Conservation (phyloP, 1,140 invertebrate species). For the Anoplophora glabripennis region DNA sequence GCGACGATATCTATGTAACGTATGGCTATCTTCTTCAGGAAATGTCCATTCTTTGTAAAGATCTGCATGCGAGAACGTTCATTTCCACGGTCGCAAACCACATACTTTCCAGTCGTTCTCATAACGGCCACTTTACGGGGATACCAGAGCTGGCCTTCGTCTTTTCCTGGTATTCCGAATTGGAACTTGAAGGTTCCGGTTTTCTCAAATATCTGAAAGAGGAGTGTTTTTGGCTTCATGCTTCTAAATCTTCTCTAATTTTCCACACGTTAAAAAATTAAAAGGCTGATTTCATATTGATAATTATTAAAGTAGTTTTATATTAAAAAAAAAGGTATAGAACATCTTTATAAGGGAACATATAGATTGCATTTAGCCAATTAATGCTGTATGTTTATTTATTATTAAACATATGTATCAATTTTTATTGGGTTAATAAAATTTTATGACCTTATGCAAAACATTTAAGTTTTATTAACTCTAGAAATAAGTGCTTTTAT, state of each 20-base stretch:
- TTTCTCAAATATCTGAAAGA: constrained; percentile 81
- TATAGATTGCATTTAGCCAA: too few relatives aligned
- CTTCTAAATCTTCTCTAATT: too few relatives aligned
- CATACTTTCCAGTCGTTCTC: constrained; percentile 82
- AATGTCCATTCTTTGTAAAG: constrained; percentile 83
- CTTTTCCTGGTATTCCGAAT: constrained; percentile 87
- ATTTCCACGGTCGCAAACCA: constrained; percentile 94
- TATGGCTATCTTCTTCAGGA: constrained; percentile 90
- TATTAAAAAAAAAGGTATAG: too few relatives aligned
- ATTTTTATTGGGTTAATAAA: background rate
- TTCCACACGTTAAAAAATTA: too few relatives aligned
- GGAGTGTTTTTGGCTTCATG: too few relatives aligned
- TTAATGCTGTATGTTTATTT: too few relatives aligned
- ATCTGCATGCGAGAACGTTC: constrained; percentile 96
- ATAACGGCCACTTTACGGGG: constrained; percentile 94
- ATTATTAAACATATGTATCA: background rate
- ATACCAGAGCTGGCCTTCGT: constrained; percentile 95
- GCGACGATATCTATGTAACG: constrained; percentile 97
- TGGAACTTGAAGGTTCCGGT: constrained; percentile 84
- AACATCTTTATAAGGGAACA: too few relatives aligned
- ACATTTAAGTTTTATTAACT: too few relatives aligned
- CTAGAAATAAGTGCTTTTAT: too few relatives aligned
- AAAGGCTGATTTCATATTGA: too few relatives aligned
- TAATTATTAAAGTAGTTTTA: too few relatives aligned
- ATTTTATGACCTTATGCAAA: background rate